Evolutionary conservation across 30 jellyfish, hydroid and myxozoan genomes (phyloP), one percentile per base, ranked within the genome.

Genomic region (Turritopsis dohrnii): DNA sequence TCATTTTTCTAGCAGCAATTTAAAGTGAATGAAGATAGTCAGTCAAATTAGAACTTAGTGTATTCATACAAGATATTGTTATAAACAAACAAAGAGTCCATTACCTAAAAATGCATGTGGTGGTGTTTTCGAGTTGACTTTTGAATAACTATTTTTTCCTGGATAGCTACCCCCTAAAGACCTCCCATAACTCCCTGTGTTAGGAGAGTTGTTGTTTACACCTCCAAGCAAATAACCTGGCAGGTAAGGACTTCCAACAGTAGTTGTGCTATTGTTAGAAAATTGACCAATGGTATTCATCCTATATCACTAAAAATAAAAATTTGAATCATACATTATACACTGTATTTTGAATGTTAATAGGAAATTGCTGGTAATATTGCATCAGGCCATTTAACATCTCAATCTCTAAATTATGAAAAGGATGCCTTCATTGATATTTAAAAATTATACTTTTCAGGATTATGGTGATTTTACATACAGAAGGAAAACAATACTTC

Each of bases 211-310:
- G 65, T 26, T 29, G 13, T 41, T 41, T 41, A 41, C 60, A 41
- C 60, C 60, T 52, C 87, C 87, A 80, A 80, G 65, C 54, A 80
- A n/a, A 60, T 80, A 80, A 22, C 87, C 87, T 31, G 87, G 87
- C 52, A 80, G 53, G 41, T 31, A 80, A 16, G 87, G 87, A 80
- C 87, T 80, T 26, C 82, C 52, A 17, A 81, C 81, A 1, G 80
- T 22, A 60, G 81, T 22, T 41, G 79, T 28, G 4, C 79, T 60
- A 72, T 72, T 72, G 30, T 8, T 22, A 41, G 60, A 41, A 41
- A 41, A 41, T 41, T 41, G 60, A 41, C 60, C 13, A 41, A 41
- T 41, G 5, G 60, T 41, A 41, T 41, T 41, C 60, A 41, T 41
- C 9, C 60, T 41, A 41, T 41, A 41, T 41, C 60, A 41, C 60